Base-by-base conservation (phyloP, 30 jellyfish, hydroid and myxozoan genomes). In the Euphysa ruthae region DNA sequence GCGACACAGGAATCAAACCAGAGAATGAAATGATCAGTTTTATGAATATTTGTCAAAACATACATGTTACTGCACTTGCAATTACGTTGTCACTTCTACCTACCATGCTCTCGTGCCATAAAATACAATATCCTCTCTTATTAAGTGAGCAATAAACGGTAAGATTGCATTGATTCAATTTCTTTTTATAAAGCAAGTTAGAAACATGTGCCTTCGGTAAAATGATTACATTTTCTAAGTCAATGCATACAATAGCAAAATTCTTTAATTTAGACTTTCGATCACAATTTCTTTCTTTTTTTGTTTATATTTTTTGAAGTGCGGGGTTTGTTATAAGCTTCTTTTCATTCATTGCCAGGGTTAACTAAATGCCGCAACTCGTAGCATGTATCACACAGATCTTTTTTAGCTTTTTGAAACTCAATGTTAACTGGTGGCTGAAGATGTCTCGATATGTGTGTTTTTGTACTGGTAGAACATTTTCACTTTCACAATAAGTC, bases 1-100 rank as follows among this genome's bases (percentile, higher is more conserved):
- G 70, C 43, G 16, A 56, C 70, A 56, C 70, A 56, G 30, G 70
- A 56, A 21, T 56, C 70, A 56, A 56, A 56, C 49, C 70, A 56
- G 18, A 56, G 49, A 15, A 56, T 16, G 30, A 56, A 56, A 21
- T 56, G n/a, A 22, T 56, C 70, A 21, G 26, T 56, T n/a, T n/a
- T 29, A n/a, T 46, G 60, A n/a, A 46, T n/a, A 46, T 29, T 46
- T 46, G 60, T 18, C 30, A 18, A 15, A 23, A 42, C 49, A 46
- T 46, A 46, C 60, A 46, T 46, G 23, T 46, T 29, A 46, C 60
- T 18, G 70, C 70, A 21, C 70, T 56, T 16, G 70, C 70, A 56
- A 56, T 29, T 18, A 18, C 70, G 13, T 56, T 56, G 16, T 42
- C 70, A 23, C 35, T n/a, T 16, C 56, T 32, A 23, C 70, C 70